Evolutionary conservation across 1,140 invertebrate species (phyloP), one percentile per base, ranked within the genome.

Genomic region (Eumaeus atala): DNA sequence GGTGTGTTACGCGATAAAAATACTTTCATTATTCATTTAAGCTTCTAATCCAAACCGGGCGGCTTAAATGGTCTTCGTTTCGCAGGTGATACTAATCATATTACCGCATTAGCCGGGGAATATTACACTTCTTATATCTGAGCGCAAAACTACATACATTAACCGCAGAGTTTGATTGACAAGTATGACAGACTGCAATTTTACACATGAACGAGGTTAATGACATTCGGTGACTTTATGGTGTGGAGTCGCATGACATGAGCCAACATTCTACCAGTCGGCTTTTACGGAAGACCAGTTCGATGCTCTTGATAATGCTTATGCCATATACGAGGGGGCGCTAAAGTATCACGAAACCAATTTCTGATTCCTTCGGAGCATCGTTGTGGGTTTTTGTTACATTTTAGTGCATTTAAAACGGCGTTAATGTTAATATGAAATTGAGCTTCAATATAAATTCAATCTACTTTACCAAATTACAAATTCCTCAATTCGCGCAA

Each of bases 181-280:
- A 44, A 18, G 21, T 42, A 28, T 28, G 21, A 12, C 17, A 11
- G 12, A 50, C 35, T 50, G 14, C 48, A 35, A 51, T 44, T 14
- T 33, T 21, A 49, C 53, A 44, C 42, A 40, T 48, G 33, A 54
- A 54, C 56, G 53, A 55, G 63, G 63, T 65, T 56, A 65, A 55
- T 65, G 63, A 65, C 63, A 53, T 51, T 51, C 51, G 37, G 49
- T 53, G 56, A 52, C 52, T 54, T 47, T 55, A 61, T 61, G 48
- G 52, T 56, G 50, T 33, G 55, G 28, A 47, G 61, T 37, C 37
- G 42, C 34, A 40, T 51, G 36, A 49, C 49, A 44, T 50, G 35
- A 40, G 48, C 42, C 53, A 18, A 62, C 63, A 72, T 72, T 69
- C 70, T 70, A 67, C 70, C 54, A 38, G 67, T 66, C 59, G 55